Conservation (phyloP, 2,888 invertebrate genomes). For the Cordilura impudica region DNA sequence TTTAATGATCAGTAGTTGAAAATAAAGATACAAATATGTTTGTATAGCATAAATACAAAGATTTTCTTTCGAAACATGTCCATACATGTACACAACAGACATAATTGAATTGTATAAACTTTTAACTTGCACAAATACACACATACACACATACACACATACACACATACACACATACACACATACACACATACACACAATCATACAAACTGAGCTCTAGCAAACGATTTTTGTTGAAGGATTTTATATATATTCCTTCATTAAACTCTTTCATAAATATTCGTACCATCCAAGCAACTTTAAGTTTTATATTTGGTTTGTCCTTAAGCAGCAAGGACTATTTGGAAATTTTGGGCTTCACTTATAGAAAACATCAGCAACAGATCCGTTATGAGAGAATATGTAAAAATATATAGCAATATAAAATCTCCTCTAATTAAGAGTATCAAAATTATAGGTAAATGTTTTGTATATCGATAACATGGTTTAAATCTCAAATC, state of each 20-base stretch:
- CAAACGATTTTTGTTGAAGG: constrained; percentile 45
- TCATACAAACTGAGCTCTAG: constrained; percentile 34
- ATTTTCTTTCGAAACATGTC: constrained; percentile 24
- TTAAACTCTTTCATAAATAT: constrained; percentile 24
- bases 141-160: constrained; percentile 1
- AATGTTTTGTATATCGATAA: too few species aligned
- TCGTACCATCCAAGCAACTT: too few species aligned
- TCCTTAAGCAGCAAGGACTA: too few species aligned
- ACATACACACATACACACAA: not conserved
- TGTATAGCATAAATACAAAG: constrained; percentile 22
- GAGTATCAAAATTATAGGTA: too few species aligned
- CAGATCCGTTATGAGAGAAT: too few species aligned
- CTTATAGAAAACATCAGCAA: too few species aligned
- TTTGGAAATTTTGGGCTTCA: too few species aligned
- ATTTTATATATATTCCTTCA: constrained; percentile 39
- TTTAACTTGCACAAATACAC: constrained; percentile 41
- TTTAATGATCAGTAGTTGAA: constrained; percentile 52
- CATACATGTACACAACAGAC: constrained; percentile 38
- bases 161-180: not conserved
- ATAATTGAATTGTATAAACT: constrained; percentile 72
- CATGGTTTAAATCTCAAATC: too few species aligned
- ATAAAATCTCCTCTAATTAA: too few species aligned
- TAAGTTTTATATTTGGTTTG: too few species aligned
- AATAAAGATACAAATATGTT: constrained; percentile 43
- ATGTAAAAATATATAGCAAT: too few species aligned